Percentiles rank a stretch among this genome's conserved stretches.
Conservation (phyloP, 2,113 vertebrate genomes). For the Cranoglanis bouderius region DNA sequence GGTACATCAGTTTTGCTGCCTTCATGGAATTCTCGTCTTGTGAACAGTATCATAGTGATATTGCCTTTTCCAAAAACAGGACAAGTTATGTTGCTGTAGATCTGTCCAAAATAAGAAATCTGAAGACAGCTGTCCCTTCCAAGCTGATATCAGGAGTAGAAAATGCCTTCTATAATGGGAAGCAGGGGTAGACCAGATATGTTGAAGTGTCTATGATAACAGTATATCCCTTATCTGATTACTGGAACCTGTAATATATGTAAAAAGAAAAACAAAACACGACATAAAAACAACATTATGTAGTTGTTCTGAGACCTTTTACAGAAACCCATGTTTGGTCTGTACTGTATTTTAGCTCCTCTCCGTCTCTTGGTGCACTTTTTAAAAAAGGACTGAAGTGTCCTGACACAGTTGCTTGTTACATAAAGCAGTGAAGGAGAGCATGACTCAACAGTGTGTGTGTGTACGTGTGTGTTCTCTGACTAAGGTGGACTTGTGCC, state of each 20-base stretch:
- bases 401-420: slow-evolving; percentile 17
- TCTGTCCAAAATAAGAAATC: not conserved
- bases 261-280: not conserved
- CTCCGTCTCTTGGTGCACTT: not conserved
- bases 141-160: not conserved
- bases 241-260: not conserved
- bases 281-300: not conserved
- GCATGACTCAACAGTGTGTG: slow-evolving; percentile 16
- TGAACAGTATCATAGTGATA: not conserved
- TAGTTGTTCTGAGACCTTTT: not conserved
- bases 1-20: not conserved
- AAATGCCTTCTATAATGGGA: not conserved
- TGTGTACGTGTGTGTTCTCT: not conserved
- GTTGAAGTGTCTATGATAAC: not conserved
- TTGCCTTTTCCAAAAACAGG: not conserved
- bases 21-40: not conserved
- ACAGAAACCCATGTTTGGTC: not conserved
- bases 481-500: not conserved
- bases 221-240: not conserved
- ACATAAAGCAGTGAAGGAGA: slow-evolving; percentile 12
- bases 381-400: not conserved
- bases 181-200: not conserved
- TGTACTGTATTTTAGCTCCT: not conserved
- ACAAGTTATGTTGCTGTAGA: not conserved
- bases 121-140: not conserved